phyloP scores from a whole-genome alignment of 2,113 vertebrate species.

The Anguilla rostrata region DNA sequence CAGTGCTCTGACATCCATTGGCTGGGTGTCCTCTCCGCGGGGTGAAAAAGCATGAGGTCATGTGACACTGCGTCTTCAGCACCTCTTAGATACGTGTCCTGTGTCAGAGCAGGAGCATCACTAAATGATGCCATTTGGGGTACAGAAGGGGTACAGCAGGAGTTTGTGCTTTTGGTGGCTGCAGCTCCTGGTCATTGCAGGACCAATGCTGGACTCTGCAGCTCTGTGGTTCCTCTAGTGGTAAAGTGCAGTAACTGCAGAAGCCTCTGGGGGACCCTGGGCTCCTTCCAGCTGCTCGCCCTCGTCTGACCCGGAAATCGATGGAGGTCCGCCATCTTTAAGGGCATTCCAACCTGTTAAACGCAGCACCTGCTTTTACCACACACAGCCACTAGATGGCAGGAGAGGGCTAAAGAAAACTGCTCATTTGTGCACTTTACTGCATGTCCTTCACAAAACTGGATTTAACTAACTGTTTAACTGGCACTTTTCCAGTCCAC shows the following conservation, averaged over 20 bases:
- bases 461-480: neutral
- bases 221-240: too few species aligned
- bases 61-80: neutral
- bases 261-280: too few species aligned
- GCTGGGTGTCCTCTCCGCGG: too few species aligned
- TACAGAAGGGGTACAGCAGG: neutral
- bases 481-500: constrained; percentile 61
- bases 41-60: neutral
- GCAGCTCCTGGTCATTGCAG: neutral
- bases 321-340: too few species aligned
- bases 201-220: too few species aligned
- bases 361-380: neutral
- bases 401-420: neutral
- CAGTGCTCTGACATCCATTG: neutral
- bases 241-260: too few species aligned
- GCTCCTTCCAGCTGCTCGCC: too few species aligned
- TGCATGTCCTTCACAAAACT: neutral
- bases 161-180: neutral
- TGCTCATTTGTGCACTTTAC: neutral
- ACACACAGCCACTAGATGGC: neutral
- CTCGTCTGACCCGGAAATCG: too few species aligned
- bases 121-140: neutral
- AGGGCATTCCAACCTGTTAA: too few species aligned
- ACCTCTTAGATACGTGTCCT: neutral
- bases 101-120: neutral